Base-by-base conservation (phyloP, 2,888 invertebrate genomes). In the Ornithoptera alexandrae region DNA sequence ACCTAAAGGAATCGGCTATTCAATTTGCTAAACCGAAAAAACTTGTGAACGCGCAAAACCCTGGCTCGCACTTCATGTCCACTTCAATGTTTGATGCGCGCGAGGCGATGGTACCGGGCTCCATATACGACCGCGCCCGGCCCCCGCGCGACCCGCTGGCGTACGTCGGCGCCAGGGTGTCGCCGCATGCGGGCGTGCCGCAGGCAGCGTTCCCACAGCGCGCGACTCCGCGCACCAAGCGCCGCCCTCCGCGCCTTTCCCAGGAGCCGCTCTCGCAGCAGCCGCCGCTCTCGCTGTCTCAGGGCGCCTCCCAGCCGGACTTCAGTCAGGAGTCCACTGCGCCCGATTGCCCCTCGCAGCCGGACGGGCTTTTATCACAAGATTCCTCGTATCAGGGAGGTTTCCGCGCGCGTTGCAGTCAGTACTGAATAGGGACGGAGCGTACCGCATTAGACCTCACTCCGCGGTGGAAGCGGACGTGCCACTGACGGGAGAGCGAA, bases 1-100 rank as follows among this genome's bases (percentile, higher is more conserved):
- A 99, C 87, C 92, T 99, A 68, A 99, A 99, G 82, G 98, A 99
- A 86, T 98, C 98, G 0, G 95, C 98, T 81, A 98, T 99, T 71
- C 98, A 98, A 85, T 98, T 99, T 87, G 97, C 98, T 46, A 99
- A 99, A 87, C 99, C 99, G 1, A 98, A 98, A 87, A 98, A 98
- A 86, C 93, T 99, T 75, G 95, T 98, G 24, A 99, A 99, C 86
- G 95, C 97, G 0, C 95, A 97, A 70, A 99, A 99, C 88, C 99
- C 99, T 1, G 98, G 98, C 0, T 97, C 98, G 0, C 98, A 99
- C 83, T 99, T 99, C 85, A 99, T 99, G 99, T 97, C 97, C 68
- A 98, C 97, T 39, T 97, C 98, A 42, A 98, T 98, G 95, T 99
- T 98, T 87, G 98, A 98, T 89, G 99, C 99, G 20, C 94, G 98